Base-by-base conservation (phyloP, 2,888 invertebrate genomes). In the Sinopyrophorus schimmeli region DNA sequence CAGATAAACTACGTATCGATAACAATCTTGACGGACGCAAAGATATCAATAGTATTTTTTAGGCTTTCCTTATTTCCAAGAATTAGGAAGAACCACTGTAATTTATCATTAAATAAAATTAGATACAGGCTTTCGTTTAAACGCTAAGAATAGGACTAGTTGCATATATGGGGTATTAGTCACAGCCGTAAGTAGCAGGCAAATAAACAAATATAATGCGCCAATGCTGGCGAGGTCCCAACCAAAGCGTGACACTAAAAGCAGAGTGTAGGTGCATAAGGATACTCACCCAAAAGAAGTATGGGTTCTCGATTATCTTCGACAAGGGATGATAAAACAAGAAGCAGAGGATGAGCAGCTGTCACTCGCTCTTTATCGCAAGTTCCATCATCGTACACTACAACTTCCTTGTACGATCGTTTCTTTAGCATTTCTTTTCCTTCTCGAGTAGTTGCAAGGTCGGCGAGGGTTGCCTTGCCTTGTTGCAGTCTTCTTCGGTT, bases 301-400 rank as follows among this genome's bases (percentile, higher is more conserved):
- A 79, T 75, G 1, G 84, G 84, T 57, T 83, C 80, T 55, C 81
- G 76, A 61, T 84, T 81, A 61, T 86, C 84, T 60, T 83, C 82
- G 16, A 83, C 77, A 30, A 87, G 76, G n/a, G 83, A 79, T 31
- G 79, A 76, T 24, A 86, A 72, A 40, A 87, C 83, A 41, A 84
- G 75, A 58, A 81, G 79, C 44, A 87, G 71, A 3, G 85, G 82
- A 66, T 82, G 83, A 28, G 78, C 75, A 14, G 75, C 68, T 2
- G 80, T 78, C 39, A 82, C 73, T 40, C 78, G 72, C 34, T 82
- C 82, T 58, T 82, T 73, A 63, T 85, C 84, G 47, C 74, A 74
- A 24, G 84, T 82, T 48, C 79, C 76, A 54, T 87, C 86, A 65
- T 87, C 86, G 64, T 86, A 86, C 34, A 87, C 78, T 38, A 86